Conservation (phyloP, 2,888 invertebrate genomes). For the Ormyrus thymus region DNA sequence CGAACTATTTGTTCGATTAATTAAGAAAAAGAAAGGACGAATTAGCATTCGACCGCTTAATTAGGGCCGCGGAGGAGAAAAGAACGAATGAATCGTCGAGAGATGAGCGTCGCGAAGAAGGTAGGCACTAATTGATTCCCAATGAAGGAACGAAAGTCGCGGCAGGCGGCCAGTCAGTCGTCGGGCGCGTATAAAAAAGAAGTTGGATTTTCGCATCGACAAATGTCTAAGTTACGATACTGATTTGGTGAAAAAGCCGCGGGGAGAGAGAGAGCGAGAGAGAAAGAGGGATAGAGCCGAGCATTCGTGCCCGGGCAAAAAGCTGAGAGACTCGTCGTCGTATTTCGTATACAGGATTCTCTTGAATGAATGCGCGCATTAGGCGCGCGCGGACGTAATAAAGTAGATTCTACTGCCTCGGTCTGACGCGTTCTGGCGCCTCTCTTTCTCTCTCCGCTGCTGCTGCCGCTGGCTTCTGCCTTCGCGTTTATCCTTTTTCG, state of each 20-base stretch:
- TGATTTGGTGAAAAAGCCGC: neutral
- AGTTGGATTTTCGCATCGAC: slow-evolving; percentile 5
- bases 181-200: neutral
- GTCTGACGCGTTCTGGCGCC: slow-evolving; percentile 21
- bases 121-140: slow-evolving; percentile 36
- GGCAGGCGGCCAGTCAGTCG: neutral
- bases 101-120: neutral
- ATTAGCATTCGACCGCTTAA: neutral
- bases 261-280: neutral
- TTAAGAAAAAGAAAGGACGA: too few species aligned
- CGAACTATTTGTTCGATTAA: too few species aligned
- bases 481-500: too few species aligned
- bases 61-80: neutral
- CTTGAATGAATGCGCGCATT: slow-evolving; percentile 17
- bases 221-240: slow-evolving; percentile 3
- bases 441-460: neutral
- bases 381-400: slow-evolving; percentile 3
- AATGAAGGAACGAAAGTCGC: slow-evolving; percentile 6
- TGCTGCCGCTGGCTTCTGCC: too few species aligned
- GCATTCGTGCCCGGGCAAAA: neutral
- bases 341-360: neutral
- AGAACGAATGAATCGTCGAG: neutral
- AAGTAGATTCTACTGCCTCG: neutral
- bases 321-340: slow-evolving; percentile 1
- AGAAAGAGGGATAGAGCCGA: neutral